These are phyloP conservation scores for Conus betulinus DNA, from an alignment of 1,140 invertebrate species.

Conservation along the genomic window DNA sequence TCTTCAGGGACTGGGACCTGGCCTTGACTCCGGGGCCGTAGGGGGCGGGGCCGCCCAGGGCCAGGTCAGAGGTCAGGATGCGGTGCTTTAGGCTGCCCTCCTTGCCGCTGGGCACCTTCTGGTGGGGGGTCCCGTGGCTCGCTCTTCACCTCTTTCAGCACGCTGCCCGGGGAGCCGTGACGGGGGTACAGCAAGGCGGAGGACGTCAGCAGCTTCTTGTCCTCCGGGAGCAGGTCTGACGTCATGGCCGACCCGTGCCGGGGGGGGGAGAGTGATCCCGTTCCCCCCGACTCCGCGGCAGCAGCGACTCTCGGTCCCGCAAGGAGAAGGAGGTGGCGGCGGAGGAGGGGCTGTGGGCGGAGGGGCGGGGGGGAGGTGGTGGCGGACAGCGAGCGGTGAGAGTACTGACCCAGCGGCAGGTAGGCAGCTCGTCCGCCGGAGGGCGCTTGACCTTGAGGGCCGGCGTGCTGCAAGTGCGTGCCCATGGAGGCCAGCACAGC, in stretches of 20 bases:
- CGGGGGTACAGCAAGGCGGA: neutral
- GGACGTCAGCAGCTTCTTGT: slow-evolving; percentile 11
- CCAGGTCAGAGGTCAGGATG: slow-evolving; percentile 71
- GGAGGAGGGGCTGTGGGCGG: slow-evolving; percentile 18
- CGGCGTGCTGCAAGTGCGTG: slow-evolving; percentile 56
- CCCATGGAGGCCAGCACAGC: slow-evolving; percentile 72
- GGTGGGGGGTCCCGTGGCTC: slow-evolving; percentile 20
- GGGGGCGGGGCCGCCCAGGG: slow-evolving; percentile 47
- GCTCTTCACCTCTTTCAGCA: slow-evolving; percentile 19
- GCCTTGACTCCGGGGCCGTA: neutral
- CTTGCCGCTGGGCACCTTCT: slow-evolving; percentile 63
- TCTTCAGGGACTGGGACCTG: neutral
- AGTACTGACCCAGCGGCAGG: slow-evolving; percentile 15
- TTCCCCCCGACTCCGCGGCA: slow-evolving; percentile 5
- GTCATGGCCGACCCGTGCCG: neutral
- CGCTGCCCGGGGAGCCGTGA: neutral
- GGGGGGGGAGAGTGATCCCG: slow-evolving; percentile 27
- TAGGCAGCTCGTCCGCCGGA: slow-evolving; percentile 27
- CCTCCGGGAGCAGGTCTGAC: slow-evolving; percentile 3
- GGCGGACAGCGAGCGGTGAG: slow-evolving; percentile 17
- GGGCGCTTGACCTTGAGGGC: slow-evolving; percentile 46
- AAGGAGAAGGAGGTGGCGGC: neutral
- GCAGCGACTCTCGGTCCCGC: neutral
- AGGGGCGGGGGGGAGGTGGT: slow-evolving; percentile 12
- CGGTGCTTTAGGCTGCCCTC: slow-evolving; percentile 75